Conservation (phyloP, 2,888 invertebrate species). For the Drosophila austrosaltans region DNA sequence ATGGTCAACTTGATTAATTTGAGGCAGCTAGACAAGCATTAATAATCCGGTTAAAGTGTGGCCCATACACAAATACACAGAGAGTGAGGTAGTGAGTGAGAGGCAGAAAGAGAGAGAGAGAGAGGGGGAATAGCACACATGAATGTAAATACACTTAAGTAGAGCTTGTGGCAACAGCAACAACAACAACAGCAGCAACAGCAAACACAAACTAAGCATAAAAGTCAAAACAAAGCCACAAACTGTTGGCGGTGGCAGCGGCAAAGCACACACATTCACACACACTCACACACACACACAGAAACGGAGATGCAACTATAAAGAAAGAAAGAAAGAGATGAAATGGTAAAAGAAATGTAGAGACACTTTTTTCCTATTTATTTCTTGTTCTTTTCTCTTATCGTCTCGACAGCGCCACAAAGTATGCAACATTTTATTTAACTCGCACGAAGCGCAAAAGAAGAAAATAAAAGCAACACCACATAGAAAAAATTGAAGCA, state of each 20-base stretch:
- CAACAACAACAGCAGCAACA: constrained; percentile 48
- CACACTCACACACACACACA: constrained; percentile 21
- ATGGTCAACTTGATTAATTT: constrained; percentile 79
- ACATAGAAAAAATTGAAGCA: constrained; percentile 11
- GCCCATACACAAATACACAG: constrained; percentile 44
- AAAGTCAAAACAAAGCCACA: constrained; percentile 78
- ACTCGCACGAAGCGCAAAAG: constrained; percentile 22
- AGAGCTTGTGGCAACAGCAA: constrained; percentile 69
- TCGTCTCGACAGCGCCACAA: constrained; percentile 58
- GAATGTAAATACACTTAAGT: constrained; percentile 74
- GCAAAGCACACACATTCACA: constrained; percentile 21
- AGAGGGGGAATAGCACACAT: constrained; percentile 17
- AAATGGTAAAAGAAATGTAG: constrained; percentile 14
- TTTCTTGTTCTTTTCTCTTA: constrained; percentile 45
- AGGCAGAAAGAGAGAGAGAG: background rate
- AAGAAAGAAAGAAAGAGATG: background rate
- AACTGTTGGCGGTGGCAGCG: constrained; percentile 64
- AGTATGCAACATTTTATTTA: constrained; percentile 71
- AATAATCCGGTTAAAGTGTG: constrained; percentile 78
- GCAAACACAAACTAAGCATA: constrained; percentile 78
- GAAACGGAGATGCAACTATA: background rate
- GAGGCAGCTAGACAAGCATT: constrained; percentile 78
- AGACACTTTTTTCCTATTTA: constrained; percentile 31
- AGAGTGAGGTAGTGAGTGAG: constrained; percentile 9
- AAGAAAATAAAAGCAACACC: background rate